A percentile compares a stretch with the other conserved stretches of the same genome.
Evolutionary conservation across 2,888 invertebrate genomes (phyloP).

Genomic region (Allolobophora icterica): DNA sequence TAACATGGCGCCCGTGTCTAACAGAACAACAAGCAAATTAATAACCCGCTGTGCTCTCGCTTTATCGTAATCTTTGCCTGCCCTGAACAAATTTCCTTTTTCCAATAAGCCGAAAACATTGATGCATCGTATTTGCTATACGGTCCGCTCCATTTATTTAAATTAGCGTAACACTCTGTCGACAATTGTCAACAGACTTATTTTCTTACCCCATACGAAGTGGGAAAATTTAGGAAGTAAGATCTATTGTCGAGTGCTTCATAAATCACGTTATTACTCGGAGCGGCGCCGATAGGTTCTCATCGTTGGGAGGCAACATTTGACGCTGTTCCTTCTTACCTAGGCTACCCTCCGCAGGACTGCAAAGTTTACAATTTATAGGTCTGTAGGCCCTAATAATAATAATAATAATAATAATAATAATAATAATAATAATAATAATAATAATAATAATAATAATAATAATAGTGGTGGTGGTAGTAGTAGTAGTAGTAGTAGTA

Average conservation of each 20-base stretch:
- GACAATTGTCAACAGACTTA: slow-evolving; percentile 11
- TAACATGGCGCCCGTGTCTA: neutral
- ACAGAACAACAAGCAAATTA: neutral
- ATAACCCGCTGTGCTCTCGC: slow-evolving; percentile 10
- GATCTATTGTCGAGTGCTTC: neutral
- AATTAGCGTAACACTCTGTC: neutral
- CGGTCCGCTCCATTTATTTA: slow-evolving; percentile 1
- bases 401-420: too few species aligned
- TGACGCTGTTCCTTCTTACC: neutral
- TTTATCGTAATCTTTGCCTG: slow-evolving; percentile 9
- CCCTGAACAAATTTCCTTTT: neutral
- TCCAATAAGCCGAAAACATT: slow-evolving; percentile 17
- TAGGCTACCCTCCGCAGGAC: neutral
- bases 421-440: too few species aligned
- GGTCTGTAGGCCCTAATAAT: too few species aligned
- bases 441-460: too few species aligned
- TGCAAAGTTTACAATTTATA: neutral
- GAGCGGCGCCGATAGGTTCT: neutral
- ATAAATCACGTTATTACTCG: neutral
- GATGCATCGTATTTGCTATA: slow-evolving; percentile 10
- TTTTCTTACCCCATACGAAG: neutral
- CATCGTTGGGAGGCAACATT: neutral
- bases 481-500: too few species aligned
- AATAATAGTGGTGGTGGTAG: too few species aligned
- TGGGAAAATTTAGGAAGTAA: neutral